Evolutionary conservation across 2,888 invertebrate species (phyloP).

Genomic region (Conomelus anceps): DNA sequence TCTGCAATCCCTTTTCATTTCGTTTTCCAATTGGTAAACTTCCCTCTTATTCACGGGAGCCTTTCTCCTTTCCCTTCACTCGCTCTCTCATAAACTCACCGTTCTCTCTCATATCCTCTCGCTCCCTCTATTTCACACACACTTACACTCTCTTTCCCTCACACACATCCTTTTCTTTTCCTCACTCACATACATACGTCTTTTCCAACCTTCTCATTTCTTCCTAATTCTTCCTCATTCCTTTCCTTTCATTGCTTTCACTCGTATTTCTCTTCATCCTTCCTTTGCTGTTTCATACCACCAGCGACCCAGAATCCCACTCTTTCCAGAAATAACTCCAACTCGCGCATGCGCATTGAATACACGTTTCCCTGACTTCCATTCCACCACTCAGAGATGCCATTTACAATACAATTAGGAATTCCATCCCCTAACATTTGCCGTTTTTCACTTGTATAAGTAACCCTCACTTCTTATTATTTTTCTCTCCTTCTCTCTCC

Average conservation of each 20-base stretch:
- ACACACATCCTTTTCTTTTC: too few species aligned
- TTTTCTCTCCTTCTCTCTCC: not conserved
- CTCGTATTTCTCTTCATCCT: not conserved
- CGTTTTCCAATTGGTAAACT: not conserved
- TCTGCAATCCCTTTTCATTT: not conserved
- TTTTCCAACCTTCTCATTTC: too few species aligned
- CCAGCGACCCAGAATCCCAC: not conserved
- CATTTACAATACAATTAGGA: not conserved
- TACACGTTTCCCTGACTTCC: not conserved
- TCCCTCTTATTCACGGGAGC: not conserved
- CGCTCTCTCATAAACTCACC: too few species aligned
- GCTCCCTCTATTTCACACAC: not conserved
- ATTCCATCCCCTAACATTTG: not conserved
- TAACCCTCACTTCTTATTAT: not conserved
- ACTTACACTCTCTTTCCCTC: not conserved
- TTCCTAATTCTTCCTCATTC: too few species aligned
- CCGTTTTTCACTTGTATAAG: not conserved
- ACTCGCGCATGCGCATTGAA: not conserved
- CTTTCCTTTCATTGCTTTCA: not conserved
- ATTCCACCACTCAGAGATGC: not conserved
- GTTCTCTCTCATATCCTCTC: not conserved
- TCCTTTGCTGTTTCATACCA: not conserved
- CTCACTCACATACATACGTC: too few species aligned
- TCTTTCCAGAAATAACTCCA: not conserved
- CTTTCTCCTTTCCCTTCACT: not conserved